These are phyloP conservation scores for Piliocolobus tephrosceles DNA, from an alignment of 2,113 vertebrate genomes.

Conservation along the genomic window DNA sequence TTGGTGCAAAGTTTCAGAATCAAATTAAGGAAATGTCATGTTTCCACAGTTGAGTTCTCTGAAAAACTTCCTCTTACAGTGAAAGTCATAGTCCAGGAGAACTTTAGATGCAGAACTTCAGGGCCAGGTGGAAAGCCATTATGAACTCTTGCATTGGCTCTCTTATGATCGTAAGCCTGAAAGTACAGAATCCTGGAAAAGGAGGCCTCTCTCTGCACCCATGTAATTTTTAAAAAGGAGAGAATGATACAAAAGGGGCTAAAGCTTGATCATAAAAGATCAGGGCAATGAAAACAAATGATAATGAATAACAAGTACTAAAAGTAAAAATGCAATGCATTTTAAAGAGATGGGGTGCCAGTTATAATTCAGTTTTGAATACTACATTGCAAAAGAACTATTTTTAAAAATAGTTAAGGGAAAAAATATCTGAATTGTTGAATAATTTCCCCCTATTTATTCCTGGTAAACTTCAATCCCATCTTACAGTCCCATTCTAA, in stretches of 20 bases:
- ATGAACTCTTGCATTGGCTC: conserved; percentile 71
- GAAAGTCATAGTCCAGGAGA: conserved; percentile 81
- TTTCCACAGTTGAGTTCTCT: conserved; percentile 78
- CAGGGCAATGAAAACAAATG: conserved; percentile 81
- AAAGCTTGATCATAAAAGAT: conserved; percentile 79
- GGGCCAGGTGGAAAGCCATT: conserved; percentile 77
- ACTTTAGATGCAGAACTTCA: conserved; percentile 80
- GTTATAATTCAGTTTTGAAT: conserved; percentile 86
- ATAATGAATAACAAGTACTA: conserved; percentile 78
- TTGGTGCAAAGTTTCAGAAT: conserved; percentile 64
- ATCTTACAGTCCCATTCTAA: conserved; percentile 93
- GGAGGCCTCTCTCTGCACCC: conserved; percentile 66
- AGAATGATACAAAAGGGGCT: conserved; percentile 61
- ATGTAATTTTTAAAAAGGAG: conserved; percentile 71
- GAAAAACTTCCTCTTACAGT: conserved; percentile 79
- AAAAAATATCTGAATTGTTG: conserved; percentile 81
- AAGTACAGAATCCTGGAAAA: conserved; percentile 77
- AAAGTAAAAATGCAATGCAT: conserved; percentile 79
- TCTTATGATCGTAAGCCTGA: conserved; percentile 73
- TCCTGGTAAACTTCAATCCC: conserved; percentile 97
- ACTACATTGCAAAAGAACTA: conserved; percentile 84
- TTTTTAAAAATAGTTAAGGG: conserved; percentile 86
- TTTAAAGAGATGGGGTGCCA: conserved; percentile 81
- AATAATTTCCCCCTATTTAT: conserved; percentile 91
- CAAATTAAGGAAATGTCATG: conserved; percentile 76